These are phyloP conservation scores for Saturnia pavonia DNA, from an alignment of 2,888 invertebrate genomes.

Conservation along the genomic window DNA sequence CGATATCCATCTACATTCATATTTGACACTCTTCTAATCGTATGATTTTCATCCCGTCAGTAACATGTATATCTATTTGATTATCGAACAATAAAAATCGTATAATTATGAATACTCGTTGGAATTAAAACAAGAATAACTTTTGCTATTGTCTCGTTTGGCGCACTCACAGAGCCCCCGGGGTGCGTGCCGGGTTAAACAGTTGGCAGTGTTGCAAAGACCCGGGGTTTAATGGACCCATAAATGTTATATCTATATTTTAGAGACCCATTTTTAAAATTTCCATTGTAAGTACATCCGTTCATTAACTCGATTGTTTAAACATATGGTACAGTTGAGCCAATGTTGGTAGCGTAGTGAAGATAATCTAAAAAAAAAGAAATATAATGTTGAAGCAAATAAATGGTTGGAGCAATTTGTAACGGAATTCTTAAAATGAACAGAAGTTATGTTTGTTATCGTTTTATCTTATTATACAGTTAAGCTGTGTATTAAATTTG, in stretches of 20 bases:
- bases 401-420: not conserved
- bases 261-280: slow-evolving; percentile 5
- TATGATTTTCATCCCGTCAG: too few relatives aligned
- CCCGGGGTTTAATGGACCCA: slow-evolving; percentile 8
- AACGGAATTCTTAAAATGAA: not conserved
- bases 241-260: slow-evolving; percentile 9
- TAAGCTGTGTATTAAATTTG: not conserved
- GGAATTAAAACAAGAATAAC: slow-evolving; percentile 19
- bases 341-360: not conserved
- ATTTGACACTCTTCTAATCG: too few relatives aligned
- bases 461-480: not conserved
- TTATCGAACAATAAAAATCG: slow-evolving; percentile 16
- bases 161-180: slow-evolving; percentile 17
- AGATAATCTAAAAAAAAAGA: not conserved
- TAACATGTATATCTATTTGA: not conserved
- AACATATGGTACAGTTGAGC: not conserved
- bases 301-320: slow-evolving; percentile 3
- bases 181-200: slow-evolving; percentile 17
- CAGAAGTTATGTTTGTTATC: too few relatives aligned
- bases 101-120: slow-evolving; percentile 16
- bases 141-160: slow-evolving; percentile 17
- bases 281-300: slow-evolving; percentile 4
- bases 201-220: slow-evolving; percentile 16
- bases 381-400: too few relatives aligned
- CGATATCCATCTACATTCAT: too few relatives aligned